phyloP scores from a whole-genome alignment of 30 jellyfish, hydroid and myxozoan genomes.

The Hydractinia symbiolongicarpus region DNA sequence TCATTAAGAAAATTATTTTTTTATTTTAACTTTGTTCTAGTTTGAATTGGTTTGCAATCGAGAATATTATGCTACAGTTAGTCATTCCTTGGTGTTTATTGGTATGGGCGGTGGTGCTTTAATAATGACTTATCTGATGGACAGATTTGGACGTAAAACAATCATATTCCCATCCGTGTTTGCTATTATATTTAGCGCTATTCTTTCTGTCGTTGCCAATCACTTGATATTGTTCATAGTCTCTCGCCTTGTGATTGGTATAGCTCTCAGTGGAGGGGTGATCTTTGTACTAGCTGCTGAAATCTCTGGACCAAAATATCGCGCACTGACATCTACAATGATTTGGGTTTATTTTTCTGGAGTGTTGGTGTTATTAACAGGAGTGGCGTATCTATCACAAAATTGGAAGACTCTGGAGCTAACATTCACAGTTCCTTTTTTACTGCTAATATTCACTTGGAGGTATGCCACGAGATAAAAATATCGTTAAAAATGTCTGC shows the following conservation, averaged over 20 bases:
- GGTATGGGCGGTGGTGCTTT: constrained; percentile 87
- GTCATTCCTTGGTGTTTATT: constrained; percentile 57
- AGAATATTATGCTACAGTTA: constrained; percentile 45
- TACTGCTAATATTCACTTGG: constrained; percentile 45
- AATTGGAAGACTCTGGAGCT: constrained; percentile 60
- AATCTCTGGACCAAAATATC: constrained; percentile 49
- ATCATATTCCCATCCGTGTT: constrained; percentile 50
- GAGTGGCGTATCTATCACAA: constrained; percentile 46
- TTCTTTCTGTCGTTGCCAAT: constrained; percentile 35
- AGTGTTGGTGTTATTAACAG: constrained; percentile 53
- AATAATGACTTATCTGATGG: constrained; percentile 52
- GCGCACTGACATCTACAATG: constrained; percentile 58
- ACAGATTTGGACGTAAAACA: constrained; percentile 53
- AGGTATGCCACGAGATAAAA: constrained; percentile 25
- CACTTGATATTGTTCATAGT: constrained; percentile 36
- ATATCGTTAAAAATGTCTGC: neutral
- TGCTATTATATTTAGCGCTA: constrained; percentile 37
- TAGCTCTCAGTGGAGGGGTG: constrained; percentile 56
- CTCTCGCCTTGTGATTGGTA: constrained; percentile 53
- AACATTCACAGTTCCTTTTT: constrained; percentile 61
- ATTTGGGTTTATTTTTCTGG: constrained; percentile 66
- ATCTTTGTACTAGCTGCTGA: constrained; percentile 79
- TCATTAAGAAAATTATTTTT: no score
- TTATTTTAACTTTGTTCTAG: constrained; percentile 17
- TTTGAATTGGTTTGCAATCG: constrained; percentile 70